phyloP scores from a whole-genome alignment of 2,797 vertebrate species.

The Botia kubotai region DNA sequence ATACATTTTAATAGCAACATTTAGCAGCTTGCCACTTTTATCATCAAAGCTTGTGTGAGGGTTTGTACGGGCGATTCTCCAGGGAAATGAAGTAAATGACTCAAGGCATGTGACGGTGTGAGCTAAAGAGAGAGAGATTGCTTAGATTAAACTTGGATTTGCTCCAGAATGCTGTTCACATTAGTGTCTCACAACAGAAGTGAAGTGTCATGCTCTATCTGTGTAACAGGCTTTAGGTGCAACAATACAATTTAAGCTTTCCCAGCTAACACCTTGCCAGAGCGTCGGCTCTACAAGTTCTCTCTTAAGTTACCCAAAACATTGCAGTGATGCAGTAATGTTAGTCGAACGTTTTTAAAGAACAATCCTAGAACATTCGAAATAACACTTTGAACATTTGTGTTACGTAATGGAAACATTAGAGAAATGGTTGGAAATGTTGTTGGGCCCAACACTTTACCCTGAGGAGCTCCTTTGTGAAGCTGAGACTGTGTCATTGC shows the following conservation, averaged over 20 bases:
- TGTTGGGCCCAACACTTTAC: too few relatives aligned
- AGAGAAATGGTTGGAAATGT: too few relatives aligned
- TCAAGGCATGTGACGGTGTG: slow-evolving; percentile 22
- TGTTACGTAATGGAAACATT: too few relatives aligned
- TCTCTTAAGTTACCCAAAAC: too few relatives aligned
- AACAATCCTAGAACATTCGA: too few relatives aligned
- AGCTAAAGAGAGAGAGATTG: slow-evolving; percentile 1
- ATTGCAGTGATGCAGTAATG: too few relatives aligned
- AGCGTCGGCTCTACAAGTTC: too few relatives aligned
- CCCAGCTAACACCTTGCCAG: too few relatives aligned
- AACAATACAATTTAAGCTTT: neutral
- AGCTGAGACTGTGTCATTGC: neutral
- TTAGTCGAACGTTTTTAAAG: too few relatives aligned
- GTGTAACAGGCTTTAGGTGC: neutral
- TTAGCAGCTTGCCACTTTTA: slow-evolving; percentile 76
- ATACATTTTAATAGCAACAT: slow-evolving; percentile 78
- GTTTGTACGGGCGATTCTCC: slow-evolving; percentile 66
- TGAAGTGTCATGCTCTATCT: neutral
- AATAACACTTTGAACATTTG: too few relatives aligned
- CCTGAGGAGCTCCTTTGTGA: too few relatives aligned
- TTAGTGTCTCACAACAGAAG: neutral
- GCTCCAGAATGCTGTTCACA: neutral
- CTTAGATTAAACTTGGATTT: neutral
- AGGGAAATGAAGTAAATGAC: slow-evolving; percentile 71
- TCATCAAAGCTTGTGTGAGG: slow-evolving; percentile 73